Evolutionary conservation across 2,888 invertebrate species (phyloP).

Genomic region (Pristionchus japonicus): DNA sequence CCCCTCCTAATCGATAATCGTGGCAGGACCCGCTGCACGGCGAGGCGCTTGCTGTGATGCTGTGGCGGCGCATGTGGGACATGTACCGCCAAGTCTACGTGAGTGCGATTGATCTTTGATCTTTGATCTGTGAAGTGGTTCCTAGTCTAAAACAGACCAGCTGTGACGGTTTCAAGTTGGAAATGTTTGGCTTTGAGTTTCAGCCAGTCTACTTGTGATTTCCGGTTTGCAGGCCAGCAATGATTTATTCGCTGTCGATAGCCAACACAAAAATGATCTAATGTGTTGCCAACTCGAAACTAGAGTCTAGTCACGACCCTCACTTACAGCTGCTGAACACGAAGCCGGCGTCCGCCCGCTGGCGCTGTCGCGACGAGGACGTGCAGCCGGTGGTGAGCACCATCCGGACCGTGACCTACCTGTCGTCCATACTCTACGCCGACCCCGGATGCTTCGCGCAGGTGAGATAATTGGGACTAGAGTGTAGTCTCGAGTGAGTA

Average conservation of each 20-base stretch:
- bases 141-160: too few relatives aligned
- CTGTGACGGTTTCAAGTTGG: too few relatives aligned
- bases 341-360: not conserved
- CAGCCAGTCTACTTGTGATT: too few relatives aligned
- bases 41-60: slow-evolving; percentile 14
- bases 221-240: too few relatives aligned
- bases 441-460: slow-evolving; percentile 2
- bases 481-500: too few relatives aligned
- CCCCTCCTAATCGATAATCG: not conserved
- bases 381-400: not conserved
- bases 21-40: slow-evolving; percentile 26
- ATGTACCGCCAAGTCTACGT: slow-evolving; percentile 26
- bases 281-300: not conserved
- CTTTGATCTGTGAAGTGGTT: not conserved
- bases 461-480: not conserved
- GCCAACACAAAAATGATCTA: too few relatives aligned
- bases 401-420: not conserved
- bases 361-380: not conserved
- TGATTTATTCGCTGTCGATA: too few relatives aligned
- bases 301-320: not conserved
- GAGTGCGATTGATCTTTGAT: not conserved
- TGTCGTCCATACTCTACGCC: not conserved
- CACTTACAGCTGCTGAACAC: not conserved
- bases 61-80: slow-evolving; percentile 38
- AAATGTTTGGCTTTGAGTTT: too few relatives aligned